Conservation (phyloP, 2,797 vertebrate species). For the Zenarchopterus dispar region DNA sequence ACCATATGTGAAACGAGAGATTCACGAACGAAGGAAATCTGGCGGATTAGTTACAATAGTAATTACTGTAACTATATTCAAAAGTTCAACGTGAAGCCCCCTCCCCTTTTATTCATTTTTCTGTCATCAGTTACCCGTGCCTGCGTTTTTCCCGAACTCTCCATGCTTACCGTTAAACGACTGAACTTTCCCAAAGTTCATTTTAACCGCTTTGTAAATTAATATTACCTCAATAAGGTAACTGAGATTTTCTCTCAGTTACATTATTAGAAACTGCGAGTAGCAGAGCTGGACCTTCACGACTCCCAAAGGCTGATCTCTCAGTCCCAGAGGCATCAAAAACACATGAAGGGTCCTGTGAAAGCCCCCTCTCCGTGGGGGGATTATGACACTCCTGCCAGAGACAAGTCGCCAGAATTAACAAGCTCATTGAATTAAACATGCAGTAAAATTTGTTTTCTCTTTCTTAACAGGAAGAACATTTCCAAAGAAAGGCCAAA, state of each 20-base stretch:
- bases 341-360: no score
- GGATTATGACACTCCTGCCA: no score
- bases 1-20: accelerated
- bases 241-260: background rate
- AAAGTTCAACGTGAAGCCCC: background rate
- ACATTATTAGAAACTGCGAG: no score
- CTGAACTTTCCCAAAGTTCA: background rate
- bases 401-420: no score
- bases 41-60: background rate
- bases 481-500: constrained; percentile 99
- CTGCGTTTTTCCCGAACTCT: constrained; percentile 38
- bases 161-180: background rate
- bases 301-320: no score
- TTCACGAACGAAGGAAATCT: background rate
- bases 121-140: constrained; percentile 4
- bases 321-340: no score
- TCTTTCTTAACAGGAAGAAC: constrained; percentile 88
- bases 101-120: background rate
- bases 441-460: constrained; percentile 37
- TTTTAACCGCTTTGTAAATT: background rate
- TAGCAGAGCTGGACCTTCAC: no score
- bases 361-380: no score
- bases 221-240: background rate
- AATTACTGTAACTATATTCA: background rate
- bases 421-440: background rate